Evolutionary conservation across 2,888 invertebrate genomes (phyloP).

Genomic region (Rosalia funebris): DNA sequence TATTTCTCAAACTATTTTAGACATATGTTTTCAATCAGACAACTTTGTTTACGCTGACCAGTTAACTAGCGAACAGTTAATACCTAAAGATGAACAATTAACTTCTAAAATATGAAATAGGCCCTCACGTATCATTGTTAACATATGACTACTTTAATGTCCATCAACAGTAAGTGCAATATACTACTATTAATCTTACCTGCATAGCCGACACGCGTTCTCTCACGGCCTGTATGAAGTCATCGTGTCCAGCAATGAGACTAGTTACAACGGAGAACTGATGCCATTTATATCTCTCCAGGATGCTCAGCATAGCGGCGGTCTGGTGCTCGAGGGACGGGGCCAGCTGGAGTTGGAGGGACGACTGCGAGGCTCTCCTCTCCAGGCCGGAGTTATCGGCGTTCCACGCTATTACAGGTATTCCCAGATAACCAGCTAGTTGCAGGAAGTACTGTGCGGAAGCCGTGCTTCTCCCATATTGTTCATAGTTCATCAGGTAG

Average conservation of each 20-base stretch:
- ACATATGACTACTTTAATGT: too few relatives aligned
- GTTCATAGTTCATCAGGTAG: constrained; percentile 95
- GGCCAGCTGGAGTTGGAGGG: constrained; percentile 91
- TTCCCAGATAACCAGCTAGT: constrained; percentile 89
- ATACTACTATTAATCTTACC: too few relatives aligned
- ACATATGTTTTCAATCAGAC: too few relatives aligned
- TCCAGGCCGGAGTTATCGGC: constrained; percentile 93
- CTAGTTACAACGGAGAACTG: constrained; percentile 95
- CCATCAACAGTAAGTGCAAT: too few relatives aligned
- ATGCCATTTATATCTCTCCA: constrained; percentile 96
- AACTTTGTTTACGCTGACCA: too few relatives aligned
- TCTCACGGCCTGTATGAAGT: constrained; percentile 93
- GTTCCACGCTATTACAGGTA: constrained; percentile 97
- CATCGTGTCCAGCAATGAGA: constrained; percentile 93
- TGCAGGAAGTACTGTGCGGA: constrained; percentile 95
- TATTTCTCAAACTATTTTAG: too few relatives aligned
- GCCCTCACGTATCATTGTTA: too few relatives aligned
- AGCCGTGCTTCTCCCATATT: constrained; percentile 91
- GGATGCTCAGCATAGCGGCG: constrained; percentile 93
- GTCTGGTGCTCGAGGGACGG: constrained; percentile 97
- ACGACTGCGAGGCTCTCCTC: constrained; percentile 80
- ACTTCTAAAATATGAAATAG: too few relatives aligned
- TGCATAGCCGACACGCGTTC: constrained; percentile 88
- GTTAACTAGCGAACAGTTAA: too few relatives aligned
- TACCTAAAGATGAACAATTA: too few relatives aligned